phyloP scores from a whole-genome alignment of 2,888 invertebrate species.

The Furcula furcula region DNA sequence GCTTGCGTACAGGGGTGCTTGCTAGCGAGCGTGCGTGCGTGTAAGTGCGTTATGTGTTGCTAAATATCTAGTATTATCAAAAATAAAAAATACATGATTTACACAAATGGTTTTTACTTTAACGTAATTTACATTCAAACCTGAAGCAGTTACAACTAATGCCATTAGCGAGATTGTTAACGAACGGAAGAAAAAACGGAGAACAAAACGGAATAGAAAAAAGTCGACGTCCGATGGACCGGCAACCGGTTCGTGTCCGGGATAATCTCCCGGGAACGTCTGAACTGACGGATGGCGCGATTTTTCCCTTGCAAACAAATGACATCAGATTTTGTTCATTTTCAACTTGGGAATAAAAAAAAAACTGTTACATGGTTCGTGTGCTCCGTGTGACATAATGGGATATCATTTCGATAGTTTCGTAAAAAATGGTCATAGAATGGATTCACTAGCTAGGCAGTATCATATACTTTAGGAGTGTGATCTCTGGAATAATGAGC shows the following conservation, averaged over 20 bases:
- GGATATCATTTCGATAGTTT: too few relatives aligned
- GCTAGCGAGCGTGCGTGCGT: too few relatives aligned
- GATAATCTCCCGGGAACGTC: conserved; percentile 19
- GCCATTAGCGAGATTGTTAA: not conserved
- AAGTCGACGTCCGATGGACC: conserved; percentile 23
- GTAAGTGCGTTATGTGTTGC: too few relatives aligned
- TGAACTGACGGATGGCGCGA: conserved; percentile 19
- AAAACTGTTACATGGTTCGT: conserved; percentile 4
- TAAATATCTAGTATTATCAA: too few relatives aligned
- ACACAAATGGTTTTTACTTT: too few relatives aligned
- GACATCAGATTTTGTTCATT: not conserved
- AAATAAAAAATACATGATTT: too few relatives aligned
- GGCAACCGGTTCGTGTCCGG: conserved; percentile 9
- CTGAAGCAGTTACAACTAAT: not conserved
- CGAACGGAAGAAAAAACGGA: not conserved
- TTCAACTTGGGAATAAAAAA: not conserved
- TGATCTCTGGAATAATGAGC: too few relatives aligned
- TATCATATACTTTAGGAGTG: too few relatives aligned
- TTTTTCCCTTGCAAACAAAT: conserved; percentile 5
- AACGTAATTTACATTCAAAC: too few relatives aligned
- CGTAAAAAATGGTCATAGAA: not conserved
- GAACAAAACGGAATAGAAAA: conserved; percentile 5
- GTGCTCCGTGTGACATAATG: too few relatives aligned
- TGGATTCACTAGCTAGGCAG: too few relatives aligned
- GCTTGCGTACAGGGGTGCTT: too few relatives aligned